Evolutionary conservation across 1,140 invertebrate species (phyloP), one percentile per base, ranked within the genome.

Genomic region (Anastrepha obliqua): DNA sequence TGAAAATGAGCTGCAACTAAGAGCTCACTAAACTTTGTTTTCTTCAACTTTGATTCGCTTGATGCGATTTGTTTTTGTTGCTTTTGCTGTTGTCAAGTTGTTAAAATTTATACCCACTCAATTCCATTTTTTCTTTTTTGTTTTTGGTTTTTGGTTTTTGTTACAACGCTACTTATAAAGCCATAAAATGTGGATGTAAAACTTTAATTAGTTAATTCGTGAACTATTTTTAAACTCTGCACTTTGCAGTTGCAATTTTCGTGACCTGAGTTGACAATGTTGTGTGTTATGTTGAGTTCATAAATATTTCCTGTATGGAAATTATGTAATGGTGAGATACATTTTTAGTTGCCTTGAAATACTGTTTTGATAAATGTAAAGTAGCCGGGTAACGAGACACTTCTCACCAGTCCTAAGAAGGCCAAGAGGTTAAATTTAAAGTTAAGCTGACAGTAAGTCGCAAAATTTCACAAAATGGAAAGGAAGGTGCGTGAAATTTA

Each of bases 151-250:
- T 55, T 78, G 74, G 47, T 17, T 42, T 81, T 81, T 58, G 9
- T 81, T 81, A 29, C 20, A 29, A 9, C n/a, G 15, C 47, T 7
- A 51, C 74, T 20, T 9, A 47, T 9, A 58, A 81, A 55, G 47
- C 47, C 8, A 81, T 81, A n/a, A 81, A 81, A 58, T 81, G 47
- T 42, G 51, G 74, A 81, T 55, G 44, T 55, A 55, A 55, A 55
- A 55, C 44, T 81, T 81, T 81, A 81, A 81, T 81, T 81, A 81
- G 51, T 51, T 81, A 58, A 81, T 20, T 81, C 74, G 7, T 55
- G 20, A 81, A 55, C 44, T 81, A 55, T 58, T 81, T 81, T 29
- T 55, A 47, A 11, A 42, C 39, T 67, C 29, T 39, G 64, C 64
- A 6, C 29, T 20, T n/a, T 29, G 64, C 29, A 11, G 29, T 2